These are phyloP conservation scores for Pterostichus niger DNA, from an alignment of 2,888 invertebrate genomes.

Conservation along the genomic window DNA sequence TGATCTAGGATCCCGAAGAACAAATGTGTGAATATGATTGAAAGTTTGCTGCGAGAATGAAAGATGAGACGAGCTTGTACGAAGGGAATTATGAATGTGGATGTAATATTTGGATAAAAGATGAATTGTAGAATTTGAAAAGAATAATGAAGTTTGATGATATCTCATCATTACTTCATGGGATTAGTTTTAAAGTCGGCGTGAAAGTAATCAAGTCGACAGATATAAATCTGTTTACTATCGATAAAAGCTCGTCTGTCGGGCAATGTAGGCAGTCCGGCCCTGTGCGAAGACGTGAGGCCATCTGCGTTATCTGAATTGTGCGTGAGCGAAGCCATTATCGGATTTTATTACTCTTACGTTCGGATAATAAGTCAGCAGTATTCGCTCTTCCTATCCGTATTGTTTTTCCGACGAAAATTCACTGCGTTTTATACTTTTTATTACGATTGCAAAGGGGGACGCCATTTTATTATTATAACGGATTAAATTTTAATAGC, in stretches of 20 bases:
- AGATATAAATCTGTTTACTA: constrained; percentile 53
- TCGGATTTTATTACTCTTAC: constrained; percentile 66
- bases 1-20: too few relatives aligned
- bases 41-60: too few relatives aligned
- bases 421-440: constrained; percentile 62
- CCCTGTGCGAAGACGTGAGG: constrained; percentile 60
- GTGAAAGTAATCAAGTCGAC: constrained; percentile 36
- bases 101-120: too few relatives aligned
- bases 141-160: neutral
- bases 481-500: constrained; percentile 65
- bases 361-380: constrained; percentile 67
- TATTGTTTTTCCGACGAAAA: constrained; percentile 65
- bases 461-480: constrained; percentile 65
- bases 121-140: too few relatives aligned
- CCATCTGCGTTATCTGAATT: constrained; percentile 66
- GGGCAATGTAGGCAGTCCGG: constrained; percentile 45
- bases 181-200: constrained; percentile 33
- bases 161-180: constrained; percentile 37
- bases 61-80: too few relatives aligned
- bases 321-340: constrained; percentile 67
- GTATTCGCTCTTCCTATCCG: constrained; percentile 62
- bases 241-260: constrained; percentile 31
- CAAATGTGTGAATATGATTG: too few relatives aligned
- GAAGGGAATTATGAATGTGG: too few relatives aligned
- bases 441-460: constrained; percentile 58